Base-by-base conservation (phyloP, 2,888 invertebrate species). In the Eupithecia vulgata region DNA sequence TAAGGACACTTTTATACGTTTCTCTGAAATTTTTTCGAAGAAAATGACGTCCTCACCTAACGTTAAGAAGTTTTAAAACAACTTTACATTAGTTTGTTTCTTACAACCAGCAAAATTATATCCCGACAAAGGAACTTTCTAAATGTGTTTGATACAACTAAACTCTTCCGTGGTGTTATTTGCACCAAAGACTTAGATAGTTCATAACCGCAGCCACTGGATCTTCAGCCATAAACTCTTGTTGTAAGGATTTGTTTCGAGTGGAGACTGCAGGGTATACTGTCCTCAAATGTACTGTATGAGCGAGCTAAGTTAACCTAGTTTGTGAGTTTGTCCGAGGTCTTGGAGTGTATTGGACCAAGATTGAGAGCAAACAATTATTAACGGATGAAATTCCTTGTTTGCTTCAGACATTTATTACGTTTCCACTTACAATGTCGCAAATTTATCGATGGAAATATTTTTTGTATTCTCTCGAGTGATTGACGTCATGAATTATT, bases 251-350 rank as follows among this genome's bases (percentile, higher is more conserved):
- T 37, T 37, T 35, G 25, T 73, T 69, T 69, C 5, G 59, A 69
- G 66, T 61, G 45, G 25, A n/a, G n/a, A 61, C n/a, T 25, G n/a
- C 21, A 37, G 40, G 40, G 65, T 65, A 65, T 61, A 45, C 15
- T 59, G 68, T 73, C 73, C 65, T 73, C 66, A 37, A 72, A 52
- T 68, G 40, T 45, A 72, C 64, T 68, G 69, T 69, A 69, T 73
- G 73, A 59, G 59, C 68, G 64, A 25, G 68, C 65, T 69, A 42
- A 75, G 69, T 72, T 72, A 71, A 75, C 74, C 71, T 57, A 75
- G 71, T 75, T 75, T 68, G 72, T 52, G 30, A 71, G 71, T 71
- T 74, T 61, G 71, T 66, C 65, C 40, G 59, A 68, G 68, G 59
- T 66, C 69, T 66, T 69, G 45, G 68, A 65, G 72, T 66, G 45